Conservation (phyloP, 2,888 invertebrate species). For the Meloe dianella region DNA sequence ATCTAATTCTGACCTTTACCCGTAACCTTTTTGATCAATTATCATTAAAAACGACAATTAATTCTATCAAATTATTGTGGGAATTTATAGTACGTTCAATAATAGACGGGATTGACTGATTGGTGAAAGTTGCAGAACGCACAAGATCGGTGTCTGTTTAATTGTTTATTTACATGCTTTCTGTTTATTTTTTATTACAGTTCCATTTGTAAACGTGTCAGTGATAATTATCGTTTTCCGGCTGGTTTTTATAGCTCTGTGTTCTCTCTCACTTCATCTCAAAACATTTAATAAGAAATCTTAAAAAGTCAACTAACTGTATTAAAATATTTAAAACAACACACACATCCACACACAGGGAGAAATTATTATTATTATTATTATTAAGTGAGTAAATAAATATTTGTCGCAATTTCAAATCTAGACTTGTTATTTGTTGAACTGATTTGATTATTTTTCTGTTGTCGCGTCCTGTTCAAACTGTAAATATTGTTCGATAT, state of each 20-base stretch:
- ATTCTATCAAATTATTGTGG: background rate
- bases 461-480: background rate
- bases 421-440: background rate
- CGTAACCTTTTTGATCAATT: background rate
- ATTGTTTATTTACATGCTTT: background rate
- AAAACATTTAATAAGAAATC: background rate
- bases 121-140: too few species aligned
- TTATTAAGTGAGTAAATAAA: background rate
- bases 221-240: background rate
- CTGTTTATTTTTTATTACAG: background rate
- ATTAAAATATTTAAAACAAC: too few species aligned
- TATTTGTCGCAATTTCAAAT: background rate
- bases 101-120: background rate
- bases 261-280: background rate
- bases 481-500: background rate
- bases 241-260: background rate
- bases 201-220: background rate
- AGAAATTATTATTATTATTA: background rate
- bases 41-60: constrained; percentile 1
- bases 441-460: constrained; percentile 1
- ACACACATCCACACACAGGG: too few species aligned
- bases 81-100: background rate
- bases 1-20: background rate
- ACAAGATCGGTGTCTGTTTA: background rate
- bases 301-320: too few species aligned